Base-by-base conservation (phyloP, 2,888 invertebrate genomes). In the Himalopsyche tibetana region DNA sequence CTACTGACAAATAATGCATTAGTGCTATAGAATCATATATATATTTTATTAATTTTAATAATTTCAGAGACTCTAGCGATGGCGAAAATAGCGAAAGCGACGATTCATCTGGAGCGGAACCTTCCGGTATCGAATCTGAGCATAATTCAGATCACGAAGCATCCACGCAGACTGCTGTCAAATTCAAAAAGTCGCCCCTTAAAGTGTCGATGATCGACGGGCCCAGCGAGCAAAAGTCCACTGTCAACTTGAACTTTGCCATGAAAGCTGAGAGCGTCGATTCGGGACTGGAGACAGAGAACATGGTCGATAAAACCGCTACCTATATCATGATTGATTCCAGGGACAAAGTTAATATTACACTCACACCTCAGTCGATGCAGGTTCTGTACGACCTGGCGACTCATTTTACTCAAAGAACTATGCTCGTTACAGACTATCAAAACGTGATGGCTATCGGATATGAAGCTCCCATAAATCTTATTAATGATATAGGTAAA, bases 271-370 rank as follows among this genome's bases (percentile, higher is more conserved):
- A 94, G 88, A 94, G 93, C 84, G 91, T 93, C 2, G 94, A 94
- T 89, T 94, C 94, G 0, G 93, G 93, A 0, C 89, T 93, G 15
- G 94, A 93, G 69, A 90, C 92, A 0, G 93, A 93, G 36, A 90
- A 90, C 85, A 89, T 90, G 69, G 87, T 90, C 0, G 93, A 93
- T 82, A 91, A 91, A 12, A 89, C 91, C 80, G 95, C 96, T 81
- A 95, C 95, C 0, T 96, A 96, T 90, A 90, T 97, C 9, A 92
- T 96, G 83, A 90, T 97, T 5, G 95, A 96, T 88, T 95, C 96
- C 0, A 93, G 94, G 82, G 95, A 96, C 88, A 92, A 93, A 80
- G 92, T 97, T 5, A 94, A 96, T 89, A 89, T 96, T 2, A 96
- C 96, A 0, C 90, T 97, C 45, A 96, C 96, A 0, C 95, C 96